Evolutionary conservation across 2,888 invertebrate genomes (phyloP).

Genomic region (Chalcis sispes): DNA sequence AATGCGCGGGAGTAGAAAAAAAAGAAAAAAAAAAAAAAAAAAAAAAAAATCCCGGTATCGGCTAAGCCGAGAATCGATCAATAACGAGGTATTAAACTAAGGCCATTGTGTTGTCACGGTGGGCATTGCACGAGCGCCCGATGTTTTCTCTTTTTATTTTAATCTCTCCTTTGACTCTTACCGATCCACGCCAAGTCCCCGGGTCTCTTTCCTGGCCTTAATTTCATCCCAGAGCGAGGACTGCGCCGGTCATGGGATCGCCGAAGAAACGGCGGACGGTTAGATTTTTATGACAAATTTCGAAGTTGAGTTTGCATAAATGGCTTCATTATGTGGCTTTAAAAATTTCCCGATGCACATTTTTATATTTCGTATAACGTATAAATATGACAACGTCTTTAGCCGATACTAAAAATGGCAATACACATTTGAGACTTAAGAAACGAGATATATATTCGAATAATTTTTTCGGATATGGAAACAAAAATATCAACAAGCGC

Average conservation of each 20-base stretch:
- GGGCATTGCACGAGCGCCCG: not conserved
- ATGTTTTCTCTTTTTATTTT: not conserved
- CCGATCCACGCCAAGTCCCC: not conserved
- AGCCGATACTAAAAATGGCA: no score
- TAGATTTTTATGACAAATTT: not conserved
- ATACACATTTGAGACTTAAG: no score
- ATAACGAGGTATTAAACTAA: slow-evolving; percentile 17
- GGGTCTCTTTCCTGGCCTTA: slow-evolving; percentile 28
- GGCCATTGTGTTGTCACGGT: slow-evolving; percentile 25
- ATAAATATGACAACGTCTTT: no score
- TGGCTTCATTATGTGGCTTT: no score
- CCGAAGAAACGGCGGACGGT: not conserved
- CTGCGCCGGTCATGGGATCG: slow-evolving; percentile 38
- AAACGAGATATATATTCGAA: no score
- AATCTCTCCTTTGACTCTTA: not conserved
- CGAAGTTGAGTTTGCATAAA: not conserved
- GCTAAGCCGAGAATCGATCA: slow-evolving; percentile 19
- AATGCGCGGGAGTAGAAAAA: not conserved
- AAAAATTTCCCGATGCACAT: no score
- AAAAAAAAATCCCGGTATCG: not conserved
- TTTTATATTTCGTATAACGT: no score
- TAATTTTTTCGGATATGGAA: no score
- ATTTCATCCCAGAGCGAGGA: slow-evolving; percentile 19
- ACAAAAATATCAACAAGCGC: no score
- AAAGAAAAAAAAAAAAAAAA: not conserved